Conservation (phyloP, 2,888 invertebrate species). For the Luperina testacea region DNA sequence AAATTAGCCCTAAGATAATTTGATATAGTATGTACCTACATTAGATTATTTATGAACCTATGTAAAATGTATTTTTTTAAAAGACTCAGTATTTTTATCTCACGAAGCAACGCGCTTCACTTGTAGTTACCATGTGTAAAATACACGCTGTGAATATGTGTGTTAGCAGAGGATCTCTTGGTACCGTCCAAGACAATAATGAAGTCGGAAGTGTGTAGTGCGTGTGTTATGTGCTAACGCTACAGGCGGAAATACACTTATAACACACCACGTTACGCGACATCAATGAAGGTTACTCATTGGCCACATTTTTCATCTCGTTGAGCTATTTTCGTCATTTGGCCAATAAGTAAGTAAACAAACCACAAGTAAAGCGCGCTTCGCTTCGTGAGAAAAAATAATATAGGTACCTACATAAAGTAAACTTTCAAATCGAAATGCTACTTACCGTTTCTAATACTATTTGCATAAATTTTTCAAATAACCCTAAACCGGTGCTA, state of each 20-base stretch:
- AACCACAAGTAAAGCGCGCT: background rate
- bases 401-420: background rate
- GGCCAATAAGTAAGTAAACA: no score
- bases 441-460: background rate
- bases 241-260: background rate
- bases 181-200: background rate
- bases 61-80: background rate
- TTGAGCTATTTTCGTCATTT: no score
- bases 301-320: no score
- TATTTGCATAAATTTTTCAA: background rate
- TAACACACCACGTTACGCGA: no score
- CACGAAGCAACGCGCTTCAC: no score
- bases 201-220: background rate
- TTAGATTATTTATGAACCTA: background rate
- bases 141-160: background rate
- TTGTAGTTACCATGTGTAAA: background rate
- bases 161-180: background rate
- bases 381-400: background rate
- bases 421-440: background rate
- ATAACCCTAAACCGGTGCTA: conserved; percentile 9
- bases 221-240: background rate
- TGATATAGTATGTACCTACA: background rate
- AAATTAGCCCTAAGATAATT: background rate
- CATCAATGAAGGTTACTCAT: no score
- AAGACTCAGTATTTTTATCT: background rate